Evolutionary conservation across 2,888 invertebrate species (phyloP).

Genomic region (Metopia argyrocephala): DNA sequence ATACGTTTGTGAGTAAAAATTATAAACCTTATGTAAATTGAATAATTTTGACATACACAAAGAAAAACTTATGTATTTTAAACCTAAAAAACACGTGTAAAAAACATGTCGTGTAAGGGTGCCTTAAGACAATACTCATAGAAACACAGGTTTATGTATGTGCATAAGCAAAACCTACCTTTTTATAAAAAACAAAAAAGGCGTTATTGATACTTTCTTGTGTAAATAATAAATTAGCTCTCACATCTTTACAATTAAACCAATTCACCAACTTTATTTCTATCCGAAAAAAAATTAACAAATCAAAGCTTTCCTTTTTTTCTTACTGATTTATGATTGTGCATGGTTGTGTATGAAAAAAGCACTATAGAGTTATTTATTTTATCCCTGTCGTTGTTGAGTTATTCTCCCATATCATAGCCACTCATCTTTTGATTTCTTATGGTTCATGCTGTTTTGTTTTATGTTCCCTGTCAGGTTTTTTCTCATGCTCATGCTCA

Average conservation of each 20-base stretch:
- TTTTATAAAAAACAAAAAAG: conserved; percentile 26
- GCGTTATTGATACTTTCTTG: conserved; percentile 22
- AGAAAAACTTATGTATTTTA: no score
- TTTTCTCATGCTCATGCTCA: background rate
- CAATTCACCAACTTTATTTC: background rate
- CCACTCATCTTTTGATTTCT: background rate
- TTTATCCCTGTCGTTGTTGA: conserved; percentile 23
- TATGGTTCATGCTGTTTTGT: conserved; percentile 9
- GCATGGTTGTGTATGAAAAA: background rate
- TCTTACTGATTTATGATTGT: conserved; percentile 24
- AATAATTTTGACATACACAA: no score
- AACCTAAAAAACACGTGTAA: no score
- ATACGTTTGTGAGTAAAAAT: no score
- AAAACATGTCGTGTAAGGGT: no score
- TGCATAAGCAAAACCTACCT: background rate
- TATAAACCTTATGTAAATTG: no score
- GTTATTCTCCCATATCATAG: conserved; percentile 44
- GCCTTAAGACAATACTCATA: conserved; percentile 5
- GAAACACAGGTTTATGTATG: background rate
- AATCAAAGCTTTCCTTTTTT: conserved; percentile 7
- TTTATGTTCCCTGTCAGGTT: background rate
- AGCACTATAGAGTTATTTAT: background rate
- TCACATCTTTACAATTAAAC: conserved; percentile 10
- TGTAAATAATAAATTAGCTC: conserved; percentile 26
- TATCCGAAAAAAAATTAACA: background rate